phyloP scores from a whole-genome alignment of 2,113 vertebrate genomes.

The Xyrauchen texanus region DNA sequence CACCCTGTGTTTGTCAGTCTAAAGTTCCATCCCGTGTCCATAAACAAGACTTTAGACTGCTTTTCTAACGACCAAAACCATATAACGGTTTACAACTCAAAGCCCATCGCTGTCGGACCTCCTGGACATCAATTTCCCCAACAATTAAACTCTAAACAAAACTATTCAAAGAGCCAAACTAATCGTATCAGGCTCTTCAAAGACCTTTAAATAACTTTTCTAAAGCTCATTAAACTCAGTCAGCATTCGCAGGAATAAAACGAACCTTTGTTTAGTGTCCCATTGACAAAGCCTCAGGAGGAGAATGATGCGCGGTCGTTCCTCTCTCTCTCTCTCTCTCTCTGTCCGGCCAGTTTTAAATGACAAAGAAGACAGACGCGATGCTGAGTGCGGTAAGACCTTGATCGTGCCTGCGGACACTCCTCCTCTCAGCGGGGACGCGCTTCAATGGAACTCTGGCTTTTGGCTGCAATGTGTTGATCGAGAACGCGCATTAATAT shows the following conservation, averaged over 20 bases:
- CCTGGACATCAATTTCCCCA: background rate
- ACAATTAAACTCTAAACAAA: background rate
- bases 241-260: background rate
- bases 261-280: constrained; percentile 61
- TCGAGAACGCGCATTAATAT: background rate
- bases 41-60: background rate
- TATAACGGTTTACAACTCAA: too few relatives aligned
- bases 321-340: constrained; percentile 10
- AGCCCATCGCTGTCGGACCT: too few relatives aligned
- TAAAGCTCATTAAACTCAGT: background rate
- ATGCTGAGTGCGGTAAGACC: constrained; percentile 58
- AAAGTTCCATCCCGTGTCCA: background rate
- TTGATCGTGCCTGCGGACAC: constrained; percentile 51
- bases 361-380: constrained; percentile 68
- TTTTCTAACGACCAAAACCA: background rate
- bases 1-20: constrained; percentile 13
- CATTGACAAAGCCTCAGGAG: constrained; percentile 52
- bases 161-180: too few relatives aligned
- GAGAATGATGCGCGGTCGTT: constrained; percentile 20
- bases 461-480: background rate
- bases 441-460: constrained; percentile 12
- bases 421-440: constrained; percentile 49
- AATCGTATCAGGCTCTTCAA: too few relatives aligned
- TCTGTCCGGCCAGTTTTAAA: constrained; percentile 50
- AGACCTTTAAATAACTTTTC: too few relatives aligned